Conservation (phyloP, 30 jellyfish, hydroid and myxozoan species). For the Turritopsis dohrnii region DNA sequence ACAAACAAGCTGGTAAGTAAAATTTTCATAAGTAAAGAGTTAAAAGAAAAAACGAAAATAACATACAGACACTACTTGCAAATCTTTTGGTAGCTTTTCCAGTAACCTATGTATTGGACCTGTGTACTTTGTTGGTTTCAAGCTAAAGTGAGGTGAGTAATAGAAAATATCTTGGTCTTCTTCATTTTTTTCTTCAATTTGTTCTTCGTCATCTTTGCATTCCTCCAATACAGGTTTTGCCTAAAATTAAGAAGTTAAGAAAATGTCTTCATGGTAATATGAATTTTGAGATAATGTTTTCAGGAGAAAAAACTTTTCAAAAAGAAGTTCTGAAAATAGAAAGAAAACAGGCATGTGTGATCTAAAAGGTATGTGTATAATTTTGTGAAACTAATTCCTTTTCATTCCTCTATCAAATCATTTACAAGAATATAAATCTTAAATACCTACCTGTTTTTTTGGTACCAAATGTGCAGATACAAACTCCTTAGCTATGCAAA, state of each 20-base stretch:
- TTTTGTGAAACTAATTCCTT: too few species aligned
- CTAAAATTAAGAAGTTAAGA: not conserved
- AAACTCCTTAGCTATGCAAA: slow-evolving; percentile 13
- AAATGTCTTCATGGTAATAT: not conserved
- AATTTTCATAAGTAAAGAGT: too few species aligned
- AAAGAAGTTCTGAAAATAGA: not conserved
- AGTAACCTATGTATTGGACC: not conserved
- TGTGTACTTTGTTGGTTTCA: not conserved
- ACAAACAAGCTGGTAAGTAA: too few species aligned
- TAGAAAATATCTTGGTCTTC: not conserved
- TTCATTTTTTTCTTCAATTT: not conserved
- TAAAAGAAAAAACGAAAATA: too few species aligned
- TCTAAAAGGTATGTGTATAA: too few species aligned
- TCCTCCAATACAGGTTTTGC: not conserved
- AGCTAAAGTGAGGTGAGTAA: not conserved
- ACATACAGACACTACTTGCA: not conserved
- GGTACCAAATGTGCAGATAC: not conserved
- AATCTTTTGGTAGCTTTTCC: not conserved
- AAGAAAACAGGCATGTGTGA: too few species aligned
- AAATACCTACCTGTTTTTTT: not conserved
- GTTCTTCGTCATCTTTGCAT: not conserved
- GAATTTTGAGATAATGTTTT: too few species aligned
- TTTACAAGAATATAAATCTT: not conserved
- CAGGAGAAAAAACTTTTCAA: too few species aligned
- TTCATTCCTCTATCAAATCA: not conserved